phyloP scores from a whole-genome alignment of 2,797 vertebrate species.

The Gorsachius magnificus region DNA sequence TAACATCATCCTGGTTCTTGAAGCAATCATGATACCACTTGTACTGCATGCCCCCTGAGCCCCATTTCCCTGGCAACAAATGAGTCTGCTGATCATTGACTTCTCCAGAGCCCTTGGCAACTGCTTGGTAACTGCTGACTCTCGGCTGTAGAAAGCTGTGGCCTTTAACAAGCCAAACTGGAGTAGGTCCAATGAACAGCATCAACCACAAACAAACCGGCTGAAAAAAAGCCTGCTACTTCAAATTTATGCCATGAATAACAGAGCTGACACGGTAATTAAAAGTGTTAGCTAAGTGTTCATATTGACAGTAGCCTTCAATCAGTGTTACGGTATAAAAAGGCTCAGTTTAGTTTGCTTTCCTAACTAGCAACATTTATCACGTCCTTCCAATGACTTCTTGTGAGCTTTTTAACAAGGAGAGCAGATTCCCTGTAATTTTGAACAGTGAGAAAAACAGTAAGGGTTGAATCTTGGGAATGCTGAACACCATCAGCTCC shows the following conservation, averaged over 20 bases:
- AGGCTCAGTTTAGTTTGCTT: not conserved
- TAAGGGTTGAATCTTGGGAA: not conserved
- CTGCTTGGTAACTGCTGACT: rapidly evolving
- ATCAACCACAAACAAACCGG: rapidly evolving
- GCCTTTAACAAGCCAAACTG: not conserved
- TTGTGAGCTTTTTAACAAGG: not conserved
- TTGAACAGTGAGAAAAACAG: not conserved
- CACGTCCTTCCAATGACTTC: not conserved
- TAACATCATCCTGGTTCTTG: not conserved
- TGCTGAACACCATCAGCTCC: not conserved
- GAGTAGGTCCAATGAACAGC: not conserved
- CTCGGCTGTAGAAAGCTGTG: rapidly evolving
- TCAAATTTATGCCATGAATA: not conserved
- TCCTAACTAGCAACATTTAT: not conserved
- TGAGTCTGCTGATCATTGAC: not conserved
- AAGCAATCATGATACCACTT: not conserved
- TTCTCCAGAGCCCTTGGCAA: not conserved
- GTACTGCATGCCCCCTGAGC: rapidly evolving
- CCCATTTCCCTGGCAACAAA: not conserved
- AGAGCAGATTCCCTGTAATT: not conserved
- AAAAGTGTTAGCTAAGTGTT: not conserved
- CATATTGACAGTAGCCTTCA: not conserved
- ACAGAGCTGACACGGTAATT: not conserved
- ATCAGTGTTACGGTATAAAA: not conserved
- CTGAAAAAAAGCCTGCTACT: not conserved